Percentiles rank a stretch among this genome's conserved stretches.
Evolutionary conservation across 2,113 vertebrate species (phyloP).

Genomic region (Anolis carolinensis): DNA sequence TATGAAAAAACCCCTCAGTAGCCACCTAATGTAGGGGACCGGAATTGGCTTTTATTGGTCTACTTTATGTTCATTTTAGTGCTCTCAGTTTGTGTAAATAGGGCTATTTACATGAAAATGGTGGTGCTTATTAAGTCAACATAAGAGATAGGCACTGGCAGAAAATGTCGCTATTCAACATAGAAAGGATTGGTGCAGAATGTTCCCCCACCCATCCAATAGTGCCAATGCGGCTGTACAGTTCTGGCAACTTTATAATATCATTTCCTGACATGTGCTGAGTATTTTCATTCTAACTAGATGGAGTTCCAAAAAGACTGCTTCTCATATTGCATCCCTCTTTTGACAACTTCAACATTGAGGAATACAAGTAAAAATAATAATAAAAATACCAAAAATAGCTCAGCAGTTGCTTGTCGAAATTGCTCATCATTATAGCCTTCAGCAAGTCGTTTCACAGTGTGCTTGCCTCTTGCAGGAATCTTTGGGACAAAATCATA

Average conservation of each 20-base stretch:
- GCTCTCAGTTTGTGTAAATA: not conserved
- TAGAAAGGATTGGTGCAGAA: not conserved
- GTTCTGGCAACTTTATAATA: not conserved
- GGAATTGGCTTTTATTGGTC: conserved; percentile 7
- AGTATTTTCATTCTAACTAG: not conserved
- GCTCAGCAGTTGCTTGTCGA: not conserved
- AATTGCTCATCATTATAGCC: not conserved
- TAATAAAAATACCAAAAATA: not conserved
- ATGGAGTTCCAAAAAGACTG: not conserved
- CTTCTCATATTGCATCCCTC: not conserved
- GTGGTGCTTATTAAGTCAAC: not conserved
- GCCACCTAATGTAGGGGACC: not conserved
- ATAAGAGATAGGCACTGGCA: not conserved
- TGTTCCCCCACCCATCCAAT: too few relatives aligned
- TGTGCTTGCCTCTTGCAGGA: not conserved
- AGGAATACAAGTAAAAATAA: not conserved
- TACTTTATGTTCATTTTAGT: conserved; percentile 7
- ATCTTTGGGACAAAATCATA: not conserved
- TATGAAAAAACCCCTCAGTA: conserved; percentile 11
- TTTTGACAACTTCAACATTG: not conserved
- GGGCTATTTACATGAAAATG: conserved; percentile 9
- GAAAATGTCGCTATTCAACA: not conserved
- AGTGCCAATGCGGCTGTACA: not conserved
- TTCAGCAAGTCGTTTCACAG: not conserved
- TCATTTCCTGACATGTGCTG: not conserved